A percentile compares a stretch with the other conserved stretches of the same genome.
Evolutionary conservation across 2,888 invertebrate species (phyloP).

Genomic region (Heliconius hortense): DNA sequence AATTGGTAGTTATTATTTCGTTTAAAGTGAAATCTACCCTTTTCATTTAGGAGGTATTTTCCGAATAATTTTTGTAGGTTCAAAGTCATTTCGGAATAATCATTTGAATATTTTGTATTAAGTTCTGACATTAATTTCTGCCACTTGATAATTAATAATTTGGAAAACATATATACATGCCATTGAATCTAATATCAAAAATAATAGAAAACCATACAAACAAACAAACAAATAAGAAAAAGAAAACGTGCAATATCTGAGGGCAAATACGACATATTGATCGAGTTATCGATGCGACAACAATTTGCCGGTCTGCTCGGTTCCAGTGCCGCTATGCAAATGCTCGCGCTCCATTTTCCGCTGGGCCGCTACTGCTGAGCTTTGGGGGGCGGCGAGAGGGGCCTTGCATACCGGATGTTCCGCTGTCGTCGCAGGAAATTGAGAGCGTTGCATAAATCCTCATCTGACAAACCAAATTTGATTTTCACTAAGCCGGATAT

Average conservation of each 20-base stretch:
- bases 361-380: slow-evolving; percentile 55
- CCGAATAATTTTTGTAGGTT: no score
- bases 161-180: not conserved
- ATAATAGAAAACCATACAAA: slow-evolving; percentile 38
- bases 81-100: not conserved
- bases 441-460: slow-evolving; percentile 80
- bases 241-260: slow-evolving; percentile 36
- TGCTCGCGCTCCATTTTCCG: slow-evolving; percentile 75
- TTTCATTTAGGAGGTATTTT: no score
- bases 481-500: slow-evolving; percentile 80
- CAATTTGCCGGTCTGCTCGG: slow-evolving; percentile 79
- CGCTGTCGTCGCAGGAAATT: slow-evolving; percentile 80
- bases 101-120: not conserved
- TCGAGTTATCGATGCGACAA: slow-evolving; percentile 76
- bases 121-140: not conserved
- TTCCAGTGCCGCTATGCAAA: slow-evolving; percentile 77
- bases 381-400: slow-evolving; percentile 41
- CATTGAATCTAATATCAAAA: not conserved
- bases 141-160: not conserved
- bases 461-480: slow-evolving; percentile 79
- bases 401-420: slow-evolving; percentile 72
- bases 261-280: slow-evolving; percentile 70
- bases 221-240: slow-evolving; percentile 44
- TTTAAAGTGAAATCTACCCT: no score
- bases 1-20: no score